A percentile compares a stretch with the other conserved stretches of the same genome.
phyloP scores from a whole-genome alignment of 2,113 vertebrate species.

The Orthochromis indermauri region DNA sequence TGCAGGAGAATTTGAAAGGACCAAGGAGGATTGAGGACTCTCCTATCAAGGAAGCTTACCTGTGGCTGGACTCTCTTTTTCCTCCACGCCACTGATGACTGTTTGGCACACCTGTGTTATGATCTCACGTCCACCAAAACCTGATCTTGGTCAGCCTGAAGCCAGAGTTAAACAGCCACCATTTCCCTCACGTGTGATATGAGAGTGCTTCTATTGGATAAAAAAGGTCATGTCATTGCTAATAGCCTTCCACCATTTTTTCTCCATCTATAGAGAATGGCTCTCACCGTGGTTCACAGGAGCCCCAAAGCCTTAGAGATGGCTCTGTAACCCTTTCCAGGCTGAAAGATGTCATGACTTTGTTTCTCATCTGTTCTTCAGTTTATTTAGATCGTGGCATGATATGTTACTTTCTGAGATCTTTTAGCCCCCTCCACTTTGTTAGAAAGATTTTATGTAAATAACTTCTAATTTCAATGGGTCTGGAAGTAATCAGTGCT shows the following conservation, averaged over 20 bases:
- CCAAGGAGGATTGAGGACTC: background rate
- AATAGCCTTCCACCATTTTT: background rate
- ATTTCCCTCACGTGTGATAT: background rate
- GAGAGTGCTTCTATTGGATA: background rate
- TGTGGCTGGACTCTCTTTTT: background rate
- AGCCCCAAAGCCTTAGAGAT: background rate
- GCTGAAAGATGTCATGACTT: background rate
- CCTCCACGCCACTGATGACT: background rate
- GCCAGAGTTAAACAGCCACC: background rate
- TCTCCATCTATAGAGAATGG: background rate
- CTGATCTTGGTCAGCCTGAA: background rate
- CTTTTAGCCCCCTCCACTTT: background rate
- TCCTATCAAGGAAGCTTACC: background rate
- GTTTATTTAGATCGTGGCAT: background rate
- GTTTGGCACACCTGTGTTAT: background rate
- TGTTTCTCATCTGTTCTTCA: background rate
- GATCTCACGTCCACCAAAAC: background rate
- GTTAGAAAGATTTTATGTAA: background rate
- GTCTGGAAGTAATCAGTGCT: background rate
- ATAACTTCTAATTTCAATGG: background rate
- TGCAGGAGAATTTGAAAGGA: background rate
- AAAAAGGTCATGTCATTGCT: background rate
- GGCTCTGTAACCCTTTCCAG: background rate
- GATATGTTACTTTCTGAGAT: background rate
- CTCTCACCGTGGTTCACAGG: background rate